phyloP scores from a whole-genome alignment of 2,113 vertebrate genomes.

The Rissa tridactyla region DNA sequence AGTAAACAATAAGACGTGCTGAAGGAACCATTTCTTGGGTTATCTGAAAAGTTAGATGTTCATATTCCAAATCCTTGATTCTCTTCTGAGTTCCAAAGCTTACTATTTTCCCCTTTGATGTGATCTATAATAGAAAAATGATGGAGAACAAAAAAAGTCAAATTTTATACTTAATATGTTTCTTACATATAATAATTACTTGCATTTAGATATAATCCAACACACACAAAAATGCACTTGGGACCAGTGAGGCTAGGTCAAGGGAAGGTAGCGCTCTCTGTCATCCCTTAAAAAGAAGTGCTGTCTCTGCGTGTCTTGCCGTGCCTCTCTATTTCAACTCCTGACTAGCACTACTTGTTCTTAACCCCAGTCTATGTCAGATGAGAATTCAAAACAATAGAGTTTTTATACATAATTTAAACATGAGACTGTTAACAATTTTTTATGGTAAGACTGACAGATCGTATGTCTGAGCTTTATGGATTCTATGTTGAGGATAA shows the following conservation, averaged over 20 bases:
- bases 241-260: neutral
- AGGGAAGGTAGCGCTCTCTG: neutral
- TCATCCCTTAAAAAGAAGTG: neutral
- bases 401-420: neutral
- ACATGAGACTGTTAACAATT: neutral
- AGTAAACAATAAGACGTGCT: slow-evolving; percentile 88
- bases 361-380: neutral
- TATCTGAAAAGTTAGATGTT: slow-evolving; percentile 79
- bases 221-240: neutral
- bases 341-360: neutral
- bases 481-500: neutral
- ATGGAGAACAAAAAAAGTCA: neutral
- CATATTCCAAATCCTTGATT: slow-evolving; percentile 40
- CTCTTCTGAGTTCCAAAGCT: slow-evolving; percentile 67
- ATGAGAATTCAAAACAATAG: neutral
- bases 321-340: neutral
- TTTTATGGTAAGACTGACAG: neutral
- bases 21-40: slow-evolving; percentile 89
- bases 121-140: slow-evolving; percentile 65
- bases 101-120: slow-evolving; percentile 84
- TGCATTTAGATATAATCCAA: neutral
- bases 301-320: neutral
- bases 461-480: neutral
- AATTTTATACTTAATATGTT: neutral
- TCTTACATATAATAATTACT: neutral